A percentile compares a stretch with the other conserved stretches of the same genome.
phyloP scores from a whole-genome alignment of 2,113 vertebrate species.

The Perca fluviatilis region DNA sequence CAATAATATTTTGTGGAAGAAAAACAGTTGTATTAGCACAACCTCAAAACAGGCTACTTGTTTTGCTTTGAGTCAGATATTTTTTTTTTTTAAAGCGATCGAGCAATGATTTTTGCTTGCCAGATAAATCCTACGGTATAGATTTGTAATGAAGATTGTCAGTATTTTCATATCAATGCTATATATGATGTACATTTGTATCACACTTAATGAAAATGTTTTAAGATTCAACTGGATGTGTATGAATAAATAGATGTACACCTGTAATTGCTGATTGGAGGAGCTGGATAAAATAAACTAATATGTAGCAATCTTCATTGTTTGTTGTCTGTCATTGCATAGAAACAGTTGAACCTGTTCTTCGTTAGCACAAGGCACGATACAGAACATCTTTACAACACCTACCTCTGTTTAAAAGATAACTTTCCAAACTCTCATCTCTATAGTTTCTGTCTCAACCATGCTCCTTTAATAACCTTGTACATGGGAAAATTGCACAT shows the following conservation, averaged over 20 bases:
- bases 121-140: conserved; percentile 84
- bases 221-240: conserved; percentile 71
- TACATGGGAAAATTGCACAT: too few relatives aligned
- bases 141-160: conserved; percentile 87
- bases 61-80: conserved; percentile 39
- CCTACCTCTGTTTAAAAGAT: too few relatives aligned
- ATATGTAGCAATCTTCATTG: conserved; percentile 71
- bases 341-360: neutral
- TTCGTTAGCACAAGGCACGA: neutral
- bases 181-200: conserved; percentile 84
- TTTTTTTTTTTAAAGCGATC: conserved; percentile 66
- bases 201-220: conserved; percentile 79
- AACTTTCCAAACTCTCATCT: too few relatives aligned
- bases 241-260: conserved; percentile 74
- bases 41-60: conserved; percentile 65
- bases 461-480: too few relatives aligned
- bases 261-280: conserved; percentile 78
- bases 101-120: conserved; percentile 80
- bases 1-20: conserved; percentile 60
- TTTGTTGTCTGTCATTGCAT: neutral
- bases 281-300: conserved; percentile 86
- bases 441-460: too few relatives aligned
- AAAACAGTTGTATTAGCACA: conserved; percentile 56
- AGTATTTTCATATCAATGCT: conserved; percentile 87
- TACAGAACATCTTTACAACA: too few relatives aligned